Conservation (phyloP, 2,888 invertebrate genomes). For the Galerucella calmariensis region DNA sequence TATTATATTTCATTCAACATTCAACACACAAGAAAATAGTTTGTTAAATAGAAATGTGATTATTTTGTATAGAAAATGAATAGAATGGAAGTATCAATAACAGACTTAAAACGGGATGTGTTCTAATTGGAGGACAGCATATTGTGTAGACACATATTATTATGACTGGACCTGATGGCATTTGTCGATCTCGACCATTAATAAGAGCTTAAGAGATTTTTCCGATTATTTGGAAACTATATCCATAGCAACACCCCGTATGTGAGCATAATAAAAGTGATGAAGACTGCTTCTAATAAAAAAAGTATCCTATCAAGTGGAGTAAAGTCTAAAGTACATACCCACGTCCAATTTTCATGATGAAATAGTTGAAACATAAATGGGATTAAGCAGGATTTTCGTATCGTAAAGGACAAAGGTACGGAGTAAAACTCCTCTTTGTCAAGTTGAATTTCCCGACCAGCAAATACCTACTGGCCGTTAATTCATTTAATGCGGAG, state of each 20-base stretch:
- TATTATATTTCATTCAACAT: no score
- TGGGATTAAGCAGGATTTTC: constrained; percentile 34
- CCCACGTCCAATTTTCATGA: constrained; percentile 33
- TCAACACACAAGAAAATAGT: no score
- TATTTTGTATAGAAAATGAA: neutral
- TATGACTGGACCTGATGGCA: neutral
- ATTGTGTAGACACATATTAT: constrained; percentile 6
- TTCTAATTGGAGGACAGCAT: neutral
- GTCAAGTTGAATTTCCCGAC: constrained; percentile 50
- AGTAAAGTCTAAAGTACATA: constrained; percentile 30
- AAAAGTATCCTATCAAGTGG: constrained; percentile 26
- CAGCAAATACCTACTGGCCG: constrained; percentile 53
- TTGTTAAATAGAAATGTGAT: no score
- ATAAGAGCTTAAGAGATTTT: constrained; percentile 22
- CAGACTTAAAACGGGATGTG: neutral
- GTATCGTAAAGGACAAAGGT: constrained; percentile 37
- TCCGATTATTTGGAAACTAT: constrained; percentile 19
- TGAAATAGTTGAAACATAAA: constrained; percentile 35
- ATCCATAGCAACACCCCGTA: constrained; percentile 36
- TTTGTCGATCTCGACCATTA: constrained; percentile 9
- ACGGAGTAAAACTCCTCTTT: constrained; percentile 38
- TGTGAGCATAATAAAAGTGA: constrained; percentile 30
- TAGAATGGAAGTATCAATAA: neutral
- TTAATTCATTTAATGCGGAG: constrained; percentile 57
- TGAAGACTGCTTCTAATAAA: constrained; percentile 31